These are phyloP conservation scores for Elaphurus davidianus DNA, from an alignment of 2,113 vertebrate species.

Conservation along the genomic window DNA sequence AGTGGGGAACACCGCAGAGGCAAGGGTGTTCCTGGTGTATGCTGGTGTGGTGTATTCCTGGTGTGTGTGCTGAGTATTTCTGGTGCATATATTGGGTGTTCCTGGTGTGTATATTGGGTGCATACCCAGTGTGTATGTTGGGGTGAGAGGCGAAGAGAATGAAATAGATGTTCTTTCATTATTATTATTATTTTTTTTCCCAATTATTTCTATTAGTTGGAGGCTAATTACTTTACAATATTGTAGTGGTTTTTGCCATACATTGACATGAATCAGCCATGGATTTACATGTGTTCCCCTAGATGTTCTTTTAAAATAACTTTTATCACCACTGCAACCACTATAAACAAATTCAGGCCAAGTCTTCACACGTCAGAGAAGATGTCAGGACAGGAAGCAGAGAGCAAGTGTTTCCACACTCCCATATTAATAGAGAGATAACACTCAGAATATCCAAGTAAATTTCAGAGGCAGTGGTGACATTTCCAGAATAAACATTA, in stretches of 20 bases:
- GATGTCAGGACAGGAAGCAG: background rate
- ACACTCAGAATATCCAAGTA: conserved; percentile 51
- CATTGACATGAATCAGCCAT: too few species aligned
- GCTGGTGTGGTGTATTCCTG: background rate
- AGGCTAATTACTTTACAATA: too few species aligned
- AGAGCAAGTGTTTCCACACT: background rate
- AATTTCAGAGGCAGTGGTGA: conserved; percentile 66
- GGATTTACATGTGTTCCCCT: too few species aligned
- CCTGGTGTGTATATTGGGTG: background rate
- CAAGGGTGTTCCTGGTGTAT: background rate
- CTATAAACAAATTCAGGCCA: background rate
- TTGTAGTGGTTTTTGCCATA: too few species aligned
- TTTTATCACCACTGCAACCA: background rate
- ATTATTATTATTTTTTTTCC: too few species aligned
- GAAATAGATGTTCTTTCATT: background rate
- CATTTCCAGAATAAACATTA: conserved; percentile 65
- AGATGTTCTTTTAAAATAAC: background rate
- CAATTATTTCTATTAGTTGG: too few species aligned
- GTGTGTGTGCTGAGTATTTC: background rate
- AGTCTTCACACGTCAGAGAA: conserved; percentile 7
- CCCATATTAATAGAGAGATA: conserved; percentile 49
- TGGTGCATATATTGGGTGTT: background rate
- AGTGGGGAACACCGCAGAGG: background rate
- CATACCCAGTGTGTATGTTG: background rate
- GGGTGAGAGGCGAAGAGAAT: background rate